Base-by-base conservation (phyloP, 2,113 vertebrate species). In the Mesocricetus auratus region DNA sequence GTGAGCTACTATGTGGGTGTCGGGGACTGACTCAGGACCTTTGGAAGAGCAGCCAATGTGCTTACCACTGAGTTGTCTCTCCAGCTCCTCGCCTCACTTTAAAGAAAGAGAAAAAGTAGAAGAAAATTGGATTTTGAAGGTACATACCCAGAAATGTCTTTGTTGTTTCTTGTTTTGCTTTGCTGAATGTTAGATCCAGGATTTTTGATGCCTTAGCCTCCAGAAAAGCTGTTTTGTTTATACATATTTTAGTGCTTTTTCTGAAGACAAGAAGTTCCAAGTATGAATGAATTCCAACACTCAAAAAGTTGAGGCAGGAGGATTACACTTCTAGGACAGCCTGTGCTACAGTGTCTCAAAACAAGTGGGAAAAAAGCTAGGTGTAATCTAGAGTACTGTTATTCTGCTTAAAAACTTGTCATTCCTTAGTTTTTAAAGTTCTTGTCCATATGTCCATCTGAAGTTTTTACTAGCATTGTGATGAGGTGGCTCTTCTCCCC, bases 131-230 rank as follows among this genome's bases (percentile, higher is more conserved):
- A 53, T 83, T 85, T 90, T 90, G 88, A 68, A 83, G 68, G 75
- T 64, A 5, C n/a, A 42, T 90, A 64, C 69, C 13, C 29, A 19
- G 68, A 86, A 92, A 50, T 92, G 21, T 91, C 71, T 93, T 95
- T 66, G 58, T 93, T 77, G 53, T 69, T 69, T 69, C 68, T 87
- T 45, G 33, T 64, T 90, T 90, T 33, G 71, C 45, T 62, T 17
- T 75, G 33, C 16, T 74, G n/a, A 22, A 47, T 29, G 19, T 91
- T 24, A 56, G 45, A 39, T 12, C 47, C 50, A 83, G 68, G 58
- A 17, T 26, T 64, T 86, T 58, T 47, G 33, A 60, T 62, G 24
- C 39, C 42, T 78, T 50, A 56, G 47, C 45, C 47, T 39, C 29
- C 15, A 10, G 66, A 93, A 94, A 47, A 87, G 53, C 90, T 66